Conservation (phyloP, 2,113 vertebrate species). For the Ptychochromis oligacanthus region DNA sequence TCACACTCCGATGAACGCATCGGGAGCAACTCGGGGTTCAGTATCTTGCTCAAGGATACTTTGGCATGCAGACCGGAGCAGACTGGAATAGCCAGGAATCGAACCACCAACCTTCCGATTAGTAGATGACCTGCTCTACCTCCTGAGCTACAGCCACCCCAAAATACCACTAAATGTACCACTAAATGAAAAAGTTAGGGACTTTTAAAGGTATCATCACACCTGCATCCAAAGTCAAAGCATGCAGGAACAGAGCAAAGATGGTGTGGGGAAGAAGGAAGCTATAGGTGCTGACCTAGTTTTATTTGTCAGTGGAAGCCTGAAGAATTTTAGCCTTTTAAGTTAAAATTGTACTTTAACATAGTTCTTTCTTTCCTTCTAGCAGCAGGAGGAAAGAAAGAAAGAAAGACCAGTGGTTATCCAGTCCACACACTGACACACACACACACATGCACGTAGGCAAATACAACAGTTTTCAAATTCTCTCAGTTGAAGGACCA, state of each 20-base stretch:
- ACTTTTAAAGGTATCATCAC: constrained; percentile 54
- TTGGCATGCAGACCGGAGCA: too few relatives aligned
- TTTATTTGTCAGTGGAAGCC: constrained; percentile 1
- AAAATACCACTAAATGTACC: too few relatives aligned
- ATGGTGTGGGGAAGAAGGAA: neutral
- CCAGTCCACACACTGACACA: constrained; percentile 5
- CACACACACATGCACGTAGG: too few relatives aligned
- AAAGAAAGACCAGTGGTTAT: neutral
- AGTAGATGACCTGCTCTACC: too few relatives aligned
- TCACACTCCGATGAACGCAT: too few relatives aligned
- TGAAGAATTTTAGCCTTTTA: neutral
- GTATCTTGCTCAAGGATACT: too few relatives aligned
- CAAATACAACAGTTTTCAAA: neutral
- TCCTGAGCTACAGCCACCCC: too few relatives aligned
- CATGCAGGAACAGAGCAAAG: constrained; percentile 42
- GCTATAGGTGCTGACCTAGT: constrained; percentile 3
- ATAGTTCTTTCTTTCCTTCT: neutral
- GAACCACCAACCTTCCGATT: too few relatives aligned
- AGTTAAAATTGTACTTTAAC: neutral
- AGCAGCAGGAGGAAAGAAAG: neutral
- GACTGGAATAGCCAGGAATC: too few relatives aligned
- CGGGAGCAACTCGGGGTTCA: too few relatives aligned
- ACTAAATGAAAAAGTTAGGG: constrained; percentile 64
- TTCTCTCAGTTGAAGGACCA: neutral
- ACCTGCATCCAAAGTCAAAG: constrained; percentile 48